Conservation (phyloP, 2,113 vertebrate species). For the Vicugna pacos region DNA sequence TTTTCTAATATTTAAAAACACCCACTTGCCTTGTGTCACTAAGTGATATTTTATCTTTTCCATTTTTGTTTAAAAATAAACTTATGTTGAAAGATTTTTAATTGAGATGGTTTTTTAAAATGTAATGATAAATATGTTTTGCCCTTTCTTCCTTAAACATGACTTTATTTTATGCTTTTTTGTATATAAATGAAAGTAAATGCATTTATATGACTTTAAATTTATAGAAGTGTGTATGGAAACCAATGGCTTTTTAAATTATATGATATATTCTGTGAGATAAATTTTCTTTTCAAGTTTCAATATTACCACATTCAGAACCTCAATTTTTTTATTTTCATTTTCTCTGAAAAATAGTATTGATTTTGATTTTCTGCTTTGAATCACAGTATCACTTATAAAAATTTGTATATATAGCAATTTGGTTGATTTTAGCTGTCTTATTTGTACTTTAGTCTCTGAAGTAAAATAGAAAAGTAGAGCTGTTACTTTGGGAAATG, state of each 20-base stretch:
- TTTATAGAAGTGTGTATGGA: neutral
- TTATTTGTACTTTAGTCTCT: neutral
- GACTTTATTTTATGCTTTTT: neutral
- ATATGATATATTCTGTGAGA: neutral
- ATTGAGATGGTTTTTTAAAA: neutral
- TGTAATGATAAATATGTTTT: neutral
- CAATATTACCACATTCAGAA: neutral
- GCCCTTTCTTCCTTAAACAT: neutral
- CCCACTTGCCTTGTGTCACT: neutral
- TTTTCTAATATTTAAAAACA: neutral
- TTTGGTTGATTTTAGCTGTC: neutral
- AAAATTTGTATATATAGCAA: neutral
- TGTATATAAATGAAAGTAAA: neutral
- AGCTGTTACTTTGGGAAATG: neutral
- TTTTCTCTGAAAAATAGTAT: neutral
- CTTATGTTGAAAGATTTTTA: neutral
- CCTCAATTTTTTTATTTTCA: neutral
- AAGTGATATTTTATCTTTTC: neutral
- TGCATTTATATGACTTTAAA: neutral
- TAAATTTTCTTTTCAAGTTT: neutral
- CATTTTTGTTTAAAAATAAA: conserved; percentile 18
- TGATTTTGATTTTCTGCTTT: neutral
- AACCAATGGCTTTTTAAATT: neutral
- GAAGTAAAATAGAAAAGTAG: neutral
- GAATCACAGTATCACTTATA: neutral